A percentile compares a stretch with the other conserved stretches of the same genome.
Evolutionary conservation across 2,113 vertebrate genomes (phyloP).

Genomic region (Miniopterus natalensis): DNA sequence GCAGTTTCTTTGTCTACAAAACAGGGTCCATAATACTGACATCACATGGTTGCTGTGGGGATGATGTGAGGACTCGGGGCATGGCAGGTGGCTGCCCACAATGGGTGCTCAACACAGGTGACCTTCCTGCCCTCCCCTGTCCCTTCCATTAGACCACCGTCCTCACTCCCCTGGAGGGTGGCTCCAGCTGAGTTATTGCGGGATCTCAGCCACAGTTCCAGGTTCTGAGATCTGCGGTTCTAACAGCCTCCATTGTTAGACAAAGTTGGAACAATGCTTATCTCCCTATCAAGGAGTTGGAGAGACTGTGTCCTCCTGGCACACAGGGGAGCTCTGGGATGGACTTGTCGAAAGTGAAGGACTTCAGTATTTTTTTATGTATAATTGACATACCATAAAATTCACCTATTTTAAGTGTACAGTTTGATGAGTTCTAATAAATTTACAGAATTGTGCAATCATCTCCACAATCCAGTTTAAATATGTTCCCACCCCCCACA

Average conservation of each 20-base stretch:
- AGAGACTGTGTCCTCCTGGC: not conserved
- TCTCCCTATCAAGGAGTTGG: not conserved
- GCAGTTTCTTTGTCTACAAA: not conserved
- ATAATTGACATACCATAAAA: not conserved
- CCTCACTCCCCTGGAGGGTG: not conserved
- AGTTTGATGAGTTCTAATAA: not conserved
- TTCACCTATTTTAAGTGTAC: not conserved
- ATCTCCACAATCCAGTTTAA: not conserved
- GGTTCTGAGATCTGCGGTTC: not conserved
- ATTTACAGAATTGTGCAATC: not conserved
- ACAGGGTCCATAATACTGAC: not conserved
- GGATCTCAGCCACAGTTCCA: not conserved
- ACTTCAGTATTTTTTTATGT: not conserved
- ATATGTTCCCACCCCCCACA: not conserved
- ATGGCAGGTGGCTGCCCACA: not conserved
- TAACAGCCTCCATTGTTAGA: not conserved
- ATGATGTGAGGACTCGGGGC: not conserved
- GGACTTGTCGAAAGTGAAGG: not conserved
- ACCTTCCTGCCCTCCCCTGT: not conserved
- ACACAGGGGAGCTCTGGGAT: not conserved
- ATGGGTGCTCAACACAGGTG: too few species aligned
- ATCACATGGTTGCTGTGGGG: not conserved
- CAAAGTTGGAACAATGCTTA: not conserved
- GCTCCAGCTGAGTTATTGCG: not conserved
- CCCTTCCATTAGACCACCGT: not conserved